Evolutionary conservation across 2,888 invertebrate genomes (phyloP), one percentile per base, ranked within the genome.

Genomic region (Petrolisthes manimaculis): DNA sequence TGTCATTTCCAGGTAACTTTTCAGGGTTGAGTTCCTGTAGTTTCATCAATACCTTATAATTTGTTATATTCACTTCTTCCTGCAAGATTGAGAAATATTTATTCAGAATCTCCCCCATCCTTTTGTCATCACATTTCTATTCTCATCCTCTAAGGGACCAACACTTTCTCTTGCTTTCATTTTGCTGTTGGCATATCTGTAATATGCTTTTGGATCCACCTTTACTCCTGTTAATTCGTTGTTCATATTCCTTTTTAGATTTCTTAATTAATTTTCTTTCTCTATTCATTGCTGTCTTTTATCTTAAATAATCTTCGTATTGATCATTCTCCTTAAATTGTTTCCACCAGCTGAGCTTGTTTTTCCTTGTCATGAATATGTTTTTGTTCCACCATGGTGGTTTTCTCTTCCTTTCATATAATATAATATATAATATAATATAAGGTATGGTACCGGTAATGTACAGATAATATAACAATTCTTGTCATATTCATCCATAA

Each of bases 131-230:
- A 75, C 24, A 75, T 75, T 75, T 75, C 75, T 4, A 79, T 79
- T 79, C 51, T 53, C 79, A 51, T 79, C 79, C 18, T 79, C 79
- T 53, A 79, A 53, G 53, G 79, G 53, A 6, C 51, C 51, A 24
- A 79, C 79, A 79, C 79, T 79, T 53, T 53, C 75, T 75, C 21
- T 75, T 75, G n/a, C 67, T 61, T 61, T 61, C 9, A 61, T 61
- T 61, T 61, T 61, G 67, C 67, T 61, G 67, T 61, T 61, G 67
- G 4, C 67, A 61, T 61, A 61, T 61, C 67, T 61, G 67, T 61
- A 61, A 61, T 61, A 61, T 61, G 67, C 67, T 18, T 61, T 61
- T 61, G 67, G 67, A 61, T 61, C 67, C 67, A 14, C 67, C 67
- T 75, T 75, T 24, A 75, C 75, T 75, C 75, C n/a, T 75, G 21